phyloP scores from a whole-genome alignment of 2,888 invertebrate genomes.

The Drosophila algonquin region DNA sequence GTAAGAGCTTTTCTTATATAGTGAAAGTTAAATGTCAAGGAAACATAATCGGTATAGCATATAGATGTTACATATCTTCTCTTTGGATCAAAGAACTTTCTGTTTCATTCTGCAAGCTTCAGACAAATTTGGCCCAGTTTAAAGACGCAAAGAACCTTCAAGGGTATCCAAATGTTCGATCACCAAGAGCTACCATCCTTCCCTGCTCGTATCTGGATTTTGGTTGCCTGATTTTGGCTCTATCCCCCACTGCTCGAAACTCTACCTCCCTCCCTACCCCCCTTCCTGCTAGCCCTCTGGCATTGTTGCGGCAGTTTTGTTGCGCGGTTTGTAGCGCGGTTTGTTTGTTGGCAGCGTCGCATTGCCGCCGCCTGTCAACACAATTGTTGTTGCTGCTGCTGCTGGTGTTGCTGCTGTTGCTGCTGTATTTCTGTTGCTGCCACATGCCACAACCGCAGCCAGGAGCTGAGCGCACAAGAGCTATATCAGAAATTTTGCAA shows the following conservation, averaged over 20 bases:
- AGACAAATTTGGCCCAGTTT: no score
- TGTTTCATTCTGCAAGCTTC: no score
- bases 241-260: background rate
- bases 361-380: conserved; percentile 74
- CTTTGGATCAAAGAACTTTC: no score
- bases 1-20: no score
- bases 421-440: conserved; percentile 3
- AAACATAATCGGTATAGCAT: no score
- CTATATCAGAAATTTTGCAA: conserved; percentile 52
- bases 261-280: background rate
- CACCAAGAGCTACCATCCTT: background rate
- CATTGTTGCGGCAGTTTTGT: conserved; percentile 75
- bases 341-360: conserved; percentile 76
- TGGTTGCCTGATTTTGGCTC: conserved; percentile 66
- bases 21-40: no score
- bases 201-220: conserved; percentile 60
- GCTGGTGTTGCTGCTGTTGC: conserved; percentile 40
- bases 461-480: conserved; percentile 8
- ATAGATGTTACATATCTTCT: no score
- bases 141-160: background rate
- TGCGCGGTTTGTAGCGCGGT: conserved; percentile 76
- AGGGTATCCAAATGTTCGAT: background rate
- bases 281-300: conserved; percentile 1
- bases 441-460: conserved; percentile 40
- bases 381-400: conserved; percentile 56